Conservation (phyloP, 2,888 invertebrate species). For the Ennomos fuscantarius region DNA sequence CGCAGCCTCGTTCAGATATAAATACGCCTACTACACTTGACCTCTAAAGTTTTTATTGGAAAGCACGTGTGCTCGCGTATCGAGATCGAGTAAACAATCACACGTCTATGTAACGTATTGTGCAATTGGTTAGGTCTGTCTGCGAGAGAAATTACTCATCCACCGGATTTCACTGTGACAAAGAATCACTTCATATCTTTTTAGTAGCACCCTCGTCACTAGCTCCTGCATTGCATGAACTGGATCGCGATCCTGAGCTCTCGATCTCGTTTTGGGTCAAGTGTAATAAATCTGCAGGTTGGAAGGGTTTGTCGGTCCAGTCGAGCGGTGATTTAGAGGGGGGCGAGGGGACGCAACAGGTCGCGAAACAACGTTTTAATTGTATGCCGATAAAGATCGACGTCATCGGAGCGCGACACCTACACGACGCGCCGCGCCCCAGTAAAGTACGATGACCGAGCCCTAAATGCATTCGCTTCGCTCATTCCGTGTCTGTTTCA, state of each 20-base stretch:
- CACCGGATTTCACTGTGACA: neutral
- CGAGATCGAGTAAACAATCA: constrained; percentile 75
- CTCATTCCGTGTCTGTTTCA: constrained; percentile 38
- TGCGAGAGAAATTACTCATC: constrained; percentile 12
- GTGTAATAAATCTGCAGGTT: constrained; percentile 55
- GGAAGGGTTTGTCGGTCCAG: constrained; percentile 56
- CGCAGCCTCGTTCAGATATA: constrained; percentile 81
- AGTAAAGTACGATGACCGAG: constrained; percentile 70
- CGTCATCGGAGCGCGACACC: constrained; percentile 77
- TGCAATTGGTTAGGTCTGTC: constrained; percentile 22
- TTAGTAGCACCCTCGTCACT: neutral
- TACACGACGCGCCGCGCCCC: constrained; percentile 48
- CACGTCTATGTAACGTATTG: constrained; percentile 21
- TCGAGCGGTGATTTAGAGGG: constrained; percentile 52
- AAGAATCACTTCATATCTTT: constrained; percentile 10
- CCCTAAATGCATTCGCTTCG: constrained; percentile 69
- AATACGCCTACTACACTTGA: constrained; percentile 85
- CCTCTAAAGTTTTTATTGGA: constrained; percentile 85
- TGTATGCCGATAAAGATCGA: constrained; percentile 79
- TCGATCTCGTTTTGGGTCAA: constrained; percentile 45
- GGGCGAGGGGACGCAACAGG: constrained; percentile 76
- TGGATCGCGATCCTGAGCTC: constrained; percentile 28
- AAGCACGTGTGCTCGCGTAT: constrained; percentile 72
- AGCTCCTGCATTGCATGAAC: neutral
- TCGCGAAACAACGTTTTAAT: constrained; percentile 83